Base-by-base conservation (phyloP, 2,113 vertebrate species). In the Mus pahari region DNA sequence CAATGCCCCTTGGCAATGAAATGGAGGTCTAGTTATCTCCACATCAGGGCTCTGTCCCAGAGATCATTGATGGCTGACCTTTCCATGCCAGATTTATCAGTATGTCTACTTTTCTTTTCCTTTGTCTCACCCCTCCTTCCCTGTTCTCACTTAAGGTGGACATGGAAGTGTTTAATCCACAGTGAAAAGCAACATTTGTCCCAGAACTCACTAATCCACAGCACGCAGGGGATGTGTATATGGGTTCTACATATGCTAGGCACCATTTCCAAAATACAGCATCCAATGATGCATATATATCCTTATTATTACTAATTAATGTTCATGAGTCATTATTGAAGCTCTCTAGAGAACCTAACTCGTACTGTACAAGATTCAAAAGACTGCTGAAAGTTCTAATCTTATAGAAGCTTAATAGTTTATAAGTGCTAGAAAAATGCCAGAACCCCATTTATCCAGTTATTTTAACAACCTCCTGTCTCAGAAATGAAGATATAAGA, bases 291-390 rank as follows among this genome's bases (percentile, higher is more conserved):
- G 81, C 16, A 64, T 19, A 45, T 33, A 64, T 19, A 45, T 33
- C 60, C 13, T 36, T 84, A 55, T 19, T 60, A 89, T 31, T n/a
- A 64, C 19, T 82, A 75, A 39, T 66, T 71, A 70, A 82, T 89
- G 78, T 86, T 86, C 92, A 93, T 74, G 33, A 83, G 58, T 66
- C 62, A 86, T 93, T 71, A 78, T 55, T 91, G 62, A 8, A 73
- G 81, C 24, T 86, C 89, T 89, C 50, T 20, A 94, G 74, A 75
- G 58, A 79, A 92, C 78, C 19, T 82, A 78, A 89, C 6, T 62
- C 10, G 86, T 89, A 79, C 39, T 88, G 83, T 33, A 60, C 66
- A 81, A 89, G 39, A 89, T 31, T 26, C n/a, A 22, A 96, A 94
- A 77, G 36, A 60, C 53, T 62, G 45, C 73, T n/a, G 73, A 31